Evolutionary conservation across 2,113 vertebrate species (phyloP), one percentile per base, ranked within the genome.

Genomic region (Falco punctatus): DNA sequence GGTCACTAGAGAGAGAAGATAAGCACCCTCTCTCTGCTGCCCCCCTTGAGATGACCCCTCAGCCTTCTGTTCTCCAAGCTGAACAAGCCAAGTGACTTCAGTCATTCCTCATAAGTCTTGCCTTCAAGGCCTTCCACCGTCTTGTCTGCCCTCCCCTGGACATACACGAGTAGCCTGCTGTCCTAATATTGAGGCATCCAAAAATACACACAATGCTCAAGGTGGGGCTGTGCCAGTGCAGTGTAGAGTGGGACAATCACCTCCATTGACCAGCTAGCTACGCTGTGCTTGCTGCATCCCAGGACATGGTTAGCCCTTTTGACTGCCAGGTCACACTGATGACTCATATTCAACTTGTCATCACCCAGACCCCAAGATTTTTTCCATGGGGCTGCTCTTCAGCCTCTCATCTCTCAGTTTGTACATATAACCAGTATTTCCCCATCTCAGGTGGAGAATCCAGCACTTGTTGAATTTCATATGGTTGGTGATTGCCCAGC

Each of bases 251-350:
- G 17, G 17, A 38, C 42, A 38, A 4, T 28, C 15, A 18, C 11
- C 23, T 71, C 12, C 10, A 11, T 46, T 1, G 0, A 6, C 9
- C 0, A 0, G 22, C 18, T 46, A 13, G 6, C 0, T 0, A 28
- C 64, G 22, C 24, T 32, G 44, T 42, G 42, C 30, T 57, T 38
- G 5, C 10, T 33, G 57, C 7, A 11, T 4, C 9, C 11, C 44
- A 65, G 42, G 7, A 51, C 19, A 9, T 0, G 0, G 19, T 8
- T 77, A n/a, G 3, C 11, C 32, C 14, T 59, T 33, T 33, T 48
- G 9, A 7, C 3, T 81, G n/a, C 19, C 48, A 64, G 35, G 15
- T 7, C 28, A 46, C 22, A 22, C 46, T 75, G 26, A 19, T 71
- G 35, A 17, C 15, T 51, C 27, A 11, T 20, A 48, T 65, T 72